phyloP scores from a whole-genome alignment of 2,113 vertebrate species.

The Labrus mixtus region DNA sequence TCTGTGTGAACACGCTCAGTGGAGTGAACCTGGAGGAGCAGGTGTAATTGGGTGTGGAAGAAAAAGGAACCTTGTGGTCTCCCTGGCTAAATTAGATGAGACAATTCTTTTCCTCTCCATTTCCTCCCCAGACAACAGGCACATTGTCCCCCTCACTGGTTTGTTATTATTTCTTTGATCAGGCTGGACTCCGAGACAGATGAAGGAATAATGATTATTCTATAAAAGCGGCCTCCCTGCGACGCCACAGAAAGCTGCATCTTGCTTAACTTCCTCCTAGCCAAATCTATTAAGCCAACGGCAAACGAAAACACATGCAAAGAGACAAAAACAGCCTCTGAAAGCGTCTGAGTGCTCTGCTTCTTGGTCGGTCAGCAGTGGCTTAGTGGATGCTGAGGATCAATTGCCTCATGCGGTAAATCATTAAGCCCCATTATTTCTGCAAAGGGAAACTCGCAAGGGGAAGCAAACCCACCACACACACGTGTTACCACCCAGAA shows the following conservation, averaged over 20 bases:
- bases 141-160: constrained; percentile 43
- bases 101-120: constrained; percentile 62
- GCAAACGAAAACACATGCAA: constrained; percentile 13
- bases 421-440: constrained; percentile 74
- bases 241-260: constrained; percentile 5
- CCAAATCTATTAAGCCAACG: constrained; percentile 48
- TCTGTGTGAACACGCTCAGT: constrained; percentile 49
- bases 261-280: constrained; percentile 1
- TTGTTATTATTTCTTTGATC: constrained; percentile 61
- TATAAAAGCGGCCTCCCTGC: constrained; percentile 25
- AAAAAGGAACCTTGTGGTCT: constrained; percentile 60
- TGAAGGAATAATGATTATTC: constrained; percentile 49
- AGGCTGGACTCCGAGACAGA: constrained; percentile 20
- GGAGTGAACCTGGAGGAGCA: constrained; percentile 68
- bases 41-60: constrained; percentile 79
- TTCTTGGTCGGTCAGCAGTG: constrained; percentile 41
- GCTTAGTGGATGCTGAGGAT: constrained; percentile 51
- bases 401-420: constrained; percentile 55
- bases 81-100: constrained; percentile 72
- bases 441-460: constrained; percentile 54
- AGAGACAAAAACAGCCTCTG: constrained; percentile 7
- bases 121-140: constrained; percentile 63
- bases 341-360: constrained; percentile 50
- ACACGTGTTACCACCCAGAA: constrained; percentile 40
- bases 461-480: constrained; percentile 35